phyloP scores from a whole-genome alignment of 2,888 invertebrate genomes.

The Dicranocentrus wangi region DNA sequence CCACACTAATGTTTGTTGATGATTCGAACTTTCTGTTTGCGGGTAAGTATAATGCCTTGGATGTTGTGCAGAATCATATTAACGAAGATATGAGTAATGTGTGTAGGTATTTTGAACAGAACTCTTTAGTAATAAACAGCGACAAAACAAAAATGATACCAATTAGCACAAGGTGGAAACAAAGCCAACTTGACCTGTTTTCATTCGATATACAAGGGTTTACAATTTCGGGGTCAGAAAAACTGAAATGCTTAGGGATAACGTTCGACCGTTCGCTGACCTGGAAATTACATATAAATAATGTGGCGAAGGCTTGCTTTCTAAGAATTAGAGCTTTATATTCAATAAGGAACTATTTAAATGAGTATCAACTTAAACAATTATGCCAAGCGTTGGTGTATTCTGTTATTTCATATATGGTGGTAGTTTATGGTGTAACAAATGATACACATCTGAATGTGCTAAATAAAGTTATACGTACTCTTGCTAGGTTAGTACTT shows the following conservation, averaged over 20 bases:
- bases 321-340: constrained; percentile 13
- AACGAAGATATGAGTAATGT: constrained; percentile 12
- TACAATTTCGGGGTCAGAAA: constrained; percentile 1
- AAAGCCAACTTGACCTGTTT: neutral
- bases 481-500: constrained; percentile 6
- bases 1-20: constrained; percentile 40
- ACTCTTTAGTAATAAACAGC: constrained; percentile 13
- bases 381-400: neutral
- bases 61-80: neutral
- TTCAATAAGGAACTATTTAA: neutral
- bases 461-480: constrained; percentile 5
- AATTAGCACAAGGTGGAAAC: neutral
- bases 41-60: neutral
- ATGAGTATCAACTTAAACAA: neutral
- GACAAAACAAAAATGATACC: constrained; percentile 39
- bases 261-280: constrained; percentile 3
- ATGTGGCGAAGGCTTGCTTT: constrained; percentile 12
- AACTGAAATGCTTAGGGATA: constrained; percentile 20
- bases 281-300: constrained; percentile 1
- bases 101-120: constrained; percentile 2
- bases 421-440: neutral
- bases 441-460: neutral
- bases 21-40: constrained; percentile 41
- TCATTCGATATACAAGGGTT: neutral
- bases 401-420: constrained; percentile 15